Percentiles rank a stretch among this genome's conserved stretches.
Conservation (phyloP, 2,888 invertebrate species). For the Melipona bicolor region DNA sequence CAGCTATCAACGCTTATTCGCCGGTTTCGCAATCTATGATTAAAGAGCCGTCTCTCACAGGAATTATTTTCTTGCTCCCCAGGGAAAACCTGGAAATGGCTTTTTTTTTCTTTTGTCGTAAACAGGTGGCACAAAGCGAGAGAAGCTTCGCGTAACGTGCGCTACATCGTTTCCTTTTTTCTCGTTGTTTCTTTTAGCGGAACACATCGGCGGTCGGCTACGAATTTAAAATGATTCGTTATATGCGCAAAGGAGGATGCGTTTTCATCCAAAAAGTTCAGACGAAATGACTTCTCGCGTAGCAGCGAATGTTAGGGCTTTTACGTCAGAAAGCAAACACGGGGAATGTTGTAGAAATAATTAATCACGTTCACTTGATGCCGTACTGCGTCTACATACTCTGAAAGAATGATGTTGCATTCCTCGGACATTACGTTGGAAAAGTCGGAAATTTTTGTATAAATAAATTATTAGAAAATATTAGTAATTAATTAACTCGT, state of each 20-base stretch:
- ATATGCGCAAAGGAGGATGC: slow-evolving; percentile 18
- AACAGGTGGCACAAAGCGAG: slow-evolving; percentile 51
- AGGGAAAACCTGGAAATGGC: slow-evolving; percentile 53
- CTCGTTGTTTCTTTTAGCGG: slow-evolving; percentile 29
- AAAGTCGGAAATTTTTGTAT: background rate
- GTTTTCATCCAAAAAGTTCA: background rate
- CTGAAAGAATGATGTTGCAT: background rate
- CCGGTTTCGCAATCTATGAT: slow-evolving; percentile 61
- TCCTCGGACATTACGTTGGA: background rate
- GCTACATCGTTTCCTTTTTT: slow-evolving; percentile 30
- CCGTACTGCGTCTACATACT: background rate
- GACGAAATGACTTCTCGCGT: background rate
- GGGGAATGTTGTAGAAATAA: background rate
- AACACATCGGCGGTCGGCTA: slow-evolving; percentile 6
- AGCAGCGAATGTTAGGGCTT: background rate
- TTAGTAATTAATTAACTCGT: too few species aligned
- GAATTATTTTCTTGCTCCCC: slow-evolving; percentile 51
- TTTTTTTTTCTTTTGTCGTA: slow-evolving; percentile 45
- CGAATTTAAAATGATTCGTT: slow-evolving; percentile 47
- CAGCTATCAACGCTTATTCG: slow-evolving; percentile 65
- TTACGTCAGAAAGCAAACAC: background rate
- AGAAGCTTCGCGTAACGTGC: slow-evolving; percentile 27
- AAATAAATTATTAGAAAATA: background rate
- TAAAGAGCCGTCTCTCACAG: slow-evolving; percentile 56
- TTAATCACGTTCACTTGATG: background rate